These are phyloP conservation scores for Diadromus collaris DNA, from an alignment of 2,888 invertebrate species.

Conservation along the genomic window DNA sequence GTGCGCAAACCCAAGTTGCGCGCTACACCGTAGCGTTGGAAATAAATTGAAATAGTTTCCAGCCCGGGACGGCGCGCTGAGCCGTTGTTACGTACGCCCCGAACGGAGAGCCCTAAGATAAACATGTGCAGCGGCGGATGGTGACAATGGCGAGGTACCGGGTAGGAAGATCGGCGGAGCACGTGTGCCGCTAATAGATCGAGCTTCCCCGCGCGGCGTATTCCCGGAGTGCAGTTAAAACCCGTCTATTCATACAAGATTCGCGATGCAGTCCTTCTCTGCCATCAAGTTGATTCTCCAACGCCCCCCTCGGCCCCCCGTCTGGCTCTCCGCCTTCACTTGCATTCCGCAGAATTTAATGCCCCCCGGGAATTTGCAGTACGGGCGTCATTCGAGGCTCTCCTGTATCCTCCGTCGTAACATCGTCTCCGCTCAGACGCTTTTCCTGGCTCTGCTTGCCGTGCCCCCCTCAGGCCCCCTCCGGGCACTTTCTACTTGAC, in stretches of 20 bases:
- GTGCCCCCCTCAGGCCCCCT: not conserved
- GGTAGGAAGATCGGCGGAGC: not conserved
- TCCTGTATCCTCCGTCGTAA: not conserved
- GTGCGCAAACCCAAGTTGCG: not conserved
- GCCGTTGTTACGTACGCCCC: not conserved
- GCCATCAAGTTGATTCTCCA: not conserved
- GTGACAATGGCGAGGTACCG: not conserved
- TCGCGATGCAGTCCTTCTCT: not conserved
- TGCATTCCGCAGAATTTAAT: slow-evolving; percentile 38
- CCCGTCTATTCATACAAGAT: slow-evolving; percentile 5
- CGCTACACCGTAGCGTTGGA: not conserved
- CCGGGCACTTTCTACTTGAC: slow-evolving; percentile 1
- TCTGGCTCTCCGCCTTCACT: slow-evolving; percentile 1
- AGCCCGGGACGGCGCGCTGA: not conserved
- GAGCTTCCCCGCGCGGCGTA: not conserved
- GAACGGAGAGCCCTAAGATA: not conserved
- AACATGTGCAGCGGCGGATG: not conserved
- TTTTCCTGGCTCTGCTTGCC: not conserved
- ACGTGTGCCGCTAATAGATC: not conserved
- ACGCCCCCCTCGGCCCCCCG: not conserved
- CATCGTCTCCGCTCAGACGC: slow-evolving; percentile 8
- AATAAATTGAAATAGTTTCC: not conserved
- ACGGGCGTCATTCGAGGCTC: not conserved
- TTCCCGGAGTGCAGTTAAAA: slow-evolving; percentile 10
- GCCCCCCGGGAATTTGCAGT: slow-evolving; percentile 27